Evolutionary conservation across 2,113 vertebrate genomes (phyloP).

Genomic region (Chinchilla lanigera): DNA sequence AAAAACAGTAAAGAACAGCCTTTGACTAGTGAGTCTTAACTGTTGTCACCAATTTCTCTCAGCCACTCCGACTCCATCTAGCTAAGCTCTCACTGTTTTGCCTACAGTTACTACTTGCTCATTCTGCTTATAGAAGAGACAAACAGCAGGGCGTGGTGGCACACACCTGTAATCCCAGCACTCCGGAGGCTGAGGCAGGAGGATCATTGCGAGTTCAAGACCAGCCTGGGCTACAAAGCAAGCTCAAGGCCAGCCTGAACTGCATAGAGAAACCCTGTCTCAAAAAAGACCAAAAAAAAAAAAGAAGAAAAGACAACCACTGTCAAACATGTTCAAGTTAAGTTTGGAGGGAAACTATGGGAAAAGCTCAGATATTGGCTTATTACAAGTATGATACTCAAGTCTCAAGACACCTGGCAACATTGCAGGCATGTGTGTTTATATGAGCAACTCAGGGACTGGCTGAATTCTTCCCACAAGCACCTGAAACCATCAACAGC

Average conservation of each 20-base stretch:
- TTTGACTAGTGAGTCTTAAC: neutral
- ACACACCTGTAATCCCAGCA: too few species aligned
- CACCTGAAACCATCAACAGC: constrained; percentile 53
- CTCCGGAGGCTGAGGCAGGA: too few species aligned
- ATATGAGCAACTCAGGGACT: neutral
- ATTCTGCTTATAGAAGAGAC: neutral
- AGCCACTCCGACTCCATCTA: neutral
- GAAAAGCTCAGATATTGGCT: constrained; percentile 59
- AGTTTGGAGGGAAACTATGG: constrained; percentile 37
- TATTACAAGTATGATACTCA: constrained; percentile 15
- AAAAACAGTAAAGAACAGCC: neutral
- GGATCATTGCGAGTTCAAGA: too few species aligned
- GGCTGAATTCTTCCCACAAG: constrained; percentile 56
- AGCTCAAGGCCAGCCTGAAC: too few species aligned
- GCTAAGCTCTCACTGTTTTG: constrained; percentile 35
- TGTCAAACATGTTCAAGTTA: constrained; percentile 56
- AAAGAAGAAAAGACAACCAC: too few species aligned
- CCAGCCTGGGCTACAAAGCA: too few species aligned
- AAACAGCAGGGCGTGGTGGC: too few species aligned
- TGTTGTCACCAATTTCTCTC: constrained; percentile 35
- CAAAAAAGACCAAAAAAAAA: too few species aligned
- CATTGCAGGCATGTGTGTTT: constrained; percentile 20
- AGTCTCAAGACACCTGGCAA: constrained; percentile 27
- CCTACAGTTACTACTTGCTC: constrained; percentile 12
- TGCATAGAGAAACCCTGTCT: too few species aligned